Evolutionary conservation across 2,797 vertebrate species (phyloP), one percentile per base, ranked within the genome.

Genomic region (Poecilia wingei): DNA sequence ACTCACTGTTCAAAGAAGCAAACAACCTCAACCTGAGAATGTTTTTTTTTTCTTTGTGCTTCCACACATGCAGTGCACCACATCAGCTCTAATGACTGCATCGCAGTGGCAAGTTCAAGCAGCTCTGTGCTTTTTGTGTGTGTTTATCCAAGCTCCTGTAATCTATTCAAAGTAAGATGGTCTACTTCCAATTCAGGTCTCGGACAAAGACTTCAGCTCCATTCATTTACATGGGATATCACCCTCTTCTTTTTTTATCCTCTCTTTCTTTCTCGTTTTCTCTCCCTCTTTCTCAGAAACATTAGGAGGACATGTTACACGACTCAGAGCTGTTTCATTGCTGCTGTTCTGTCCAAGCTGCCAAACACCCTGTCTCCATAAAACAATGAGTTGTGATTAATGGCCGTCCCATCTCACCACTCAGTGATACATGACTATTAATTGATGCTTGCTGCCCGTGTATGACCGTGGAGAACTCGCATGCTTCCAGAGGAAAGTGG

Each of bases 321-420:
- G 18, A 39, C 78, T 91, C 82, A 45, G 72, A 84, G 86, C 47
- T 4, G 13, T 88, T 89, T 86, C 88, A 84, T 82, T 87, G 90
- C 79, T 72, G 85, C 90, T 85, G 80, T 79, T 87, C 78, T 84
- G 86, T 89, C 89, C 83, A 79, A 76, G 84, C 86, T 92, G 91
- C 85, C 90, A 93, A 88, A 90, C 76, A 81, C 66, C 79, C 41
- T 84, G 90, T 87, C 88, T 79, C 86, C 80, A 83, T 88, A 88
- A 93, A 93, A 93, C 87, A 92, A 86, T 83, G 89, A 84, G 86
- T 80, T 87, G 87, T 93, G 92, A 95, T 90, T 86, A 86, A 94
- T 90, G 81, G 79, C 82, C 79, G 77, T 89, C 82, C 79, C 72
- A 74, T 83, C 84, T 83, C 75, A 53, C 79, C 59, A 69, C 77